Percentiles rank a stretch among this genome's conserved stretches.
phyloP scores from a whole-genome alignment of 2,797 vertebrate genomes.

The Myotis myotis region DNA sequence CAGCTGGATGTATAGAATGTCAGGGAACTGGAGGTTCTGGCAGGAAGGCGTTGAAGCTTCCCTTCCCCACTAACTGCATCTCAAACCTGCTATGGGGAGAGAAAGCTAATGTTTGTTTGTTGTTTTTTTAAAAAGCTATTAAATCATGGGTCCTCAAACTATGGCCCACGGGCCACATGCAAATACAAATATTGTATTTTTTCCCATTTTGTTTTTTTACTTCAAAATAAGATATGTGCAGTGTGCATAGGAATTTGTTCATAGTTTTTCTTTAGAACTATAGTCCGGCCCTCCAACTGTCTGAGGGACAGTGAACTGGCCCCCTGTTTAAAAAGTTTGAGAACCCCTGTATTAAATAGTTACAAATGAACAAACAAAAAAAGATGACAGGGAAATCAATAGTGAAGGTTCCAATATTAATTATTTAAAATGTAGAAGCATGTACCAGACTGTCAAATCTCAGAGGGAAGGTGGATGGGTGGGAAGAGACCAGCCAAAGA shows the following conservation, averaged over 20 bases:
- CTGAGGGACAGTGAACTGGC: too few relatives aligned
- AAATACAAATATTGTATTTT: too few relatives aligned
- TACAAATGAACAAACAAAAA: not conserved
- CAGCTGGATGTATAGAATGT: rapidly evolving
- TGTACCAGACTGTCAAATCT: too few relatives aligned
- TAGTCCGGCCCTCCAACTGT: too few relatives aligned
- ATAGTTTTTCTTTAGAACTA: too few relatives aligned
- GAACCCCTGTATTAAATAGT: not conserved
- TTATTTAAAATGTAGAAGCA: not conserved
- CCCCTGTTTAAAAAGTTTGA: too few relatives aligned
- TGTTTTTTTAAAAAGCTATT: not conserved
- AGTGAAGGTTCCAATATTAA: not conserved
- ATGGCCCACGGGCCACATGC: too few relatives aligned
- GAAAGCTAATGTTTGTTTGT: not conserved
- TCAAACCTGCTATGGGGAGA: not conserved
- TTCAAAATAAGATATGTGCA: too few relatives aligned
- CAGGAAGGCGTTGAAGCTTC: not conserved
- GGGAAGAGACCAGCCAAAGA: too few relatives aligned
- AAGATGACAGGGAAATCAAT: not conserved
- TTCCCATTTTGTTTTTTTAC: too few relatives aligned
- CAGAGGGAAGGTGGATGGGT: too few relatives aligned
- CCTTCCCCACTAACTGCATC: rapidly evolving
- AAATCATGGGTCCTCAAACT: not conserved
- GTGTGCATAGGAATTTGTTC: too few relatives aligned
- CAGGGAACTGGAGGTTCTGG: not conserved